These are phyloP conservation scores for Rhopalosiphum maidis DNA, from an alignment of 1,140 invertebrate species.

Conservation along the genomic window DNA sequence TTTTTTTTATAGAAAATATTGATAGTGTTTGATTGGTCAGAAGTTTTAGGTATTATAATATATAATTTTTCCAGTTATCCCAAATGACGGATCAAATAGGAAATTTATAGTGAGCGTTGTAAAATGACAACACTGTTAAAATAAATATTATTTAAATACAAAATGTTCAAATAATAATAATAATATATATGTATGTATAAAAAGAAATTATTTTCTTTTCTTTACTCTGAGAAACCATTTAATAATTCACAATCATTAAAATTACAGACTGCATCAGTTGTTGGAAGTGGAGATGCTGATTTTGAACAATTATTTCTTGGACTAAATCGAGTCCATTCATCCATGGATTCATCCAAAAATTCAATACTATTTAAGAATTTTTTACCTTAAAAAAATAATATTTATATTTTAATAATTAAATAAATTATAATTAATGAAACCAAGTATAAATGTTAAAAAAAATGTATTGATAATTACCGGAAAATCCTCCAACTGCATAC, in stretches of 20 bases:
- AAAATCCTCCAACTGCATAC: constrained; percentile 83
- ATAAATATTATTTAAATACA: constrained; percentile 27
- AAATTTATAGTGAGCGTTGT: background rate
- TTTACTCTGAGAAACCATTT: background rate
- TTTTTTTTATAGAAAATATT: background rate
- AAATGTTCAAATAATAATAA: background rate
- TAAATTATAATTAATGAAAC: background rate
- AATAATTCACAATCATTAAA: constrained; percentile 44
- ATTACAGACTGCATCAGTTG: background rate
- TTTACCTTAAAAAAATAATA: constrained; percentile 66
- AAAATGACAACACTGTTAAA: background rate
- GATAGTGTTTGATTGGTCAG: background rate
- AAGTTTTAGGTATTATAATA: background rate
- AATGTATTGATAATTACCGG: constrained; percentile 65
- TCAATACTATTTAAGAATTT: constrained; percentile 84
- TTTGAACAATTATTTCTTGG: constrained; percentile 58
- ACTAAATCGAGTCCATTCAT: constrained; percentile 77
- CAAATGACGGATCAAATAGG: background rate
- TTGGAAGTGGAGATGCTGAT: constrained; percentile 43
- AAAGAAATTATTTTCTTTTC: background rate
- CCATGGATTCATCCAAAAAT: constrained; percentile 73
- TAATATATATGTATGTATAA: background rate
- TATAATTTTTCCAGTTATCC: background rate
- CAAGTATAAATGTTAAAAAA: background rate
- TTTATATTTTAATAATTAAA: background rate